A percentile compares a stretch with the other conserved stretches of the same genome.
Conservation (phyloP, 2,113 vertebrate species). For the Tauraco erythrolophus region DNA sequence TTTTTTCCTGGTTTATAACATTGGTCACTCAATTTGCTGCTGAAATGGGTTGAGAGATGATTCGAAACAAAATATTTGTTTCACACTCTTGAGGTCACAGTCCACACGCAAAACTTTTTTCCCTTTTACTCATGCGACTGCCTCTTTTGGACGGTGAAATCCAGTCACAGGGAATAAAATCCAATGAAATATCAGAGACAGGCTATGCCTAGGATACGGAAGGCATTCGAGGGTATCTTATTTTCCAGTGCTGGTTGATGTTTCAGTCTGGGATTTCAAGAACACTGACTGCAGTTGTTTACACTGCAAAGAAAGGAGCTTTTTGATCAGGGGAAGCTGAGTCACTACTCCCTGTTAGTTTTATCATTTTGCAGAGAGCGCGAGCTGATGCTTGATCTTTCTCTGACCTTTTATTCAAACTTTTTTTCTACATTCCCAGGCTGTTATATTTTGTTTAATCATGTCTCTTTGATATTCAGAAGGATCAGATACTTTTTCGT, state of each 20-base stretch:
- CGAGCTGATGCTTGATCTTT: conserved; percentile 51
- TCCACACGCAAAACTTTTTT: neutral
- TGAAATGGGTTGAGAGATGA: conserved; percentile 11
- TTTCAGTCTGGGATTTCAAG: conserved; percentile 47
- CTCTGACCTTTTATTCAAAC: conserved; percentile 58
- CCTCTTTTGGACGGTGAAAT: neutral
- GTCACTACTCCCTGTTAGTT: conserved; percentile 55
- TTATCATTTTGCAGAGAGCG: conserved; percentile 52
- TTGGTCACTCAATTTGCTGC: neutral
- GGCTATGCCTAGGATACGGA: neutral
- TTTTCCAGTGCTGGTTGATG: conserved; percentile 12
- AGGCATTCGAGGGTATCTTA: conserved; percentile 6
- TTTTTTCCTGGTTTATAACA: neutral
- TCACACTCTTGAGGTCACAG: conserved; percentile 31
- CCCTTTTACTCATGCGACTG: conserved; percentile 2
- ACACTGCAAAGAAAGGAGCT: conserved; percentile 54
- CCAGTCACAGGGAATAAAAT: neutral
- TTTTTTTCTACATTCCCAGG: conserved; percentile 5
- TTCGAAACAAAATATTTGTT: conserved; percentile 56
- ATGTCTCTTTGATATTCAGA: conserved; percentile 14
- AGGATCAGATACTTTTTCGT: conserved; percentile 15
- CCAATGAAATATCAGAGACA: neutral
- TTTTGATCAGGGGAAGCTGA: conserved; percentile 68
- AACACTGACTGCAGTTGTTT: conserved; percentile 33
- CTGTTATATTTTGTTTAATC: conserved; percentile 9